Evolutionary conservation across 2,888 invertebrate species (phyloP), one percentile per base, ranked within the genome.

Genomic region (Mimumesa dahlbomi): DNA sequence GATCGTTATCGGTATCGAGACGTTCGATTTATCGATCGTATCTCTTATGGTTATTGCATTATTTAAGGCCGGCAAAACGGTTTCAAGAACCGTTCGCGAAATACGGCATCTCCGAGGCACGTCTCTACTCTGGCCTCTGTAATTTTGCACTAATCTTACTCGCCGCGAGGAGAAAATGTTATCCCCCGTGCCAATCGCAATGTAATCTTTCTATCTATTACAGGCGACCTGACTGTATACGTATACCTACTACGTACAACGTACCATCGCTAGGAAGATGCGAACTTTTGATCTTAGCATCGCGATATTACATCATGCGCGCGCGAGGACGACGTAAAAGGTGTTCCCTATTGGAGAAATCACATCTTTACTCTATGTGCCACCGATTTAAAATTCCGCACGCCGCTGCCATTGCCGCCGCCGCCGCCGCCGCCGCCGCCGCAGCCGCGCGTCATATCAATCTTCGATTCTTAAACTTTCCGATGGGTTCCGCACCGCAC

Each of bases 141-240:
- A 88, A 88, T 88, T 87, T 85, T 77, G 80, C 79, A 76, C 86
- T 87, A 87, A 88, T 88, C 85, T 82, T 79, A 73, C 64, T 70
- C 75, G 72, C 53, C 72, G 74, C 80, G 69, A 68, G 70, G 77
- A 82, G 82, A 85, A 82, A 84, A 84, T 81, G 77, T 85, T 82
- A 84, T 84, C 81, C 77, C 69, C 57, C 22, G 77, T 75, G 83
- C 83, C 87, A 84, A 86, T 87, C 84, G 85, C 82, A 81, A 84
- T 77, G 83, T 85, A 85, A 88, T 87, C 85, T 84, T 80, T 85
- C 87, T 85, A 83, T 84, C 85, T 84, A 87, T 85, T 85, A 84
- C 77, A 53, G 48, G 45, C 59, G 62, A 48, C 48, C 19, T 54
- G 38, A 49, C 49, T 21, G 49, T 57, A 34, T 38, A 11, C 21